These are phyloP conservation scores for Odontomyia ornata DNA, from an alignment of 2,888 invertebrate genomes.

Conservation along the genomic window DNA sequence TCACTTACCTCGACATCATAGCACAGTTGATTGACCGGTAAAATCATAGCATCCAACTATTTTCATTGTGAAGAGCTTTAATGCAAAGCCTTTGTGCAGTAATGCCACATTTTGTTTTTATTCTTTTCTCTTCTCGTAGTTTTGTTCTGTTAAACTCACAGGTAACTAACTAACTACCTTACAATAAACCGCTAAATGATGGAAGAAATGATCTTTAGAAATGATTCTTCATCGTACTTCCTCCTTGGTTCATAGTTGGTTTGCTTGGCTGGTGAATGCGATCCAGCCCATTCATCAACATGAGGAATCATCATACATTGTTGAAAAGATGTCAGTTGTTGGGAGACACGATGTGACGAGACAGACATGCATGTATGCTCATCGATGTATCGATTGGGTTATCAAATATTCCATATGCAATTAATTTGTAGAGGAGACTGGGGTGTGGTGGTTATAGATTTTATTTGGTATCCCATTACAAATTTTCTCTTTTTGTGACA, in stretches of 20 bases:
- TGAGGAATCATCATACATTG: not conserved
- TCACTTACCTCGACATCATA: not conserved
- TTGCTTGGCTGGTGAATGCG: not conserved
- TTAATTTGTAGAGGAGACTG: not conserved
- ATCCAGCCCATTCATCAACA: not conserved
- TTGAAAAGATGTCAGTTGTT: not conserved
- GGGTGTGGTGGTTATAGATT: no score
- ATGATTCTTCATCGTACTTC: conserved; percentile 1
- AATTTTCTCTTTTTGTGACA: no score
- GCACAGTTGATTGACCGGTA: not conserved
- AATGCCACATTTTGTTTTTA: not conserved
- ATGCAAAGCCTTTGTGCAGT: not conserved
- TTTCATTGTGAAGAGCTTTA: not conserved
- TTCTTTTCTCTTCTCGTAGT: not conserved
- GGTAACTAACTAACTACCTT: not conserved
- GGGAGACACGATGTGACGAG: not conserved
- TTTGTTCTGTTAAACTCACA: not conserved
- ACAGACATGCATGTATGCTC: not conserved
- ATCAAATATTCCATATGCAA: not conserved
- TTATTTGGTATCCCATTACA: no score
- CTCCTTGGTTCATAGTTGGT: not conserved
- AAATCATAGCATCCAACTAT: not conserved
- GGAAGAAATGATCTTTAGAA: conserved; percentile 4
- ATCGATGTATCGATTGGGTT: not conserved
- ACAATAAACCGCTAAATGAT: conserved; percentile 1